phyloP scores from a whole-genome alignment of 2,888 invertebrate genomes.

The Brenthis ino region DNA sequence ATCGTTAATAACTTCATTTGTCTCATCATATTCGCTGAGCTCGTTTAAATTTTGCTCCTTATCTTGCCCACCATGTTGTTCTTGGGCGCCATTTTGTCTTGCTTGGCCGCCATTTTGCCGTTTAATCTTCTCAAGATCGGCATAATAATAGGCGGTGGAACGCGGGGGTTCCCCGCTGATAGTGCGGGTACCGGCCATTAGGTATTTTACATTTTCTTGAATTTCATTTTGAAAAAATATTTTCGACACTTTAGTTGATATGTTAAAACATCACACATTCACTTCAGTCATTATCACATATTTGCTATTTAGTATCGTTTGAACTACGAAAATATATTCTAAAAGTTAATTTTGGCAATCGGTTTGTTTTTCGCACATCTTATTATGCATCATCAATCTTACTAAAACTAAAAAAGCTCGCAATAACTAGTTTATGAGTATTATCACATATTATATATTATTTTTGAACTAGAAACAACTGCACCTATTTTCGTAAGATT shows the following conservation, averaged over 20 bases:
- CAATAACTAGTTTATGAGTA: too few species aligned
- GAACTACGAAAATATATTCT: not conserved
- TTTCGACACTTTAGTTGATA: conserved; percentile 4
- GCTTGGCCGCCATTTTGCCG: conserved; percentile 51
- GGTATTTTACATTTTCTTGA: conserved; percentile 41
- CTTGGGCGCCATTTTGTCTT: conserved; percentile 43
- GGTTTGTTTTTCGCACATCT: not conserved
- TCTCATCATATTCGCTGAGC: conserved; percentile 70
- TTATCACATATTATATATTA: too few species aligned
- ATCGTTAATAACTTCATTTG: conserved; percentile 66
- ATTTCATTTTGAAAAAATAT: not conserved
- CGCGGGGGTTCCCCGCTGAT: conserved; percentile 81
- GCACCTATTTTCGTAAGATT: too few species aligned
- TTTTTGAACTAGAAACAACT: too few species aligned
- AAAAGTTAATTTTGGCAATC: conserved; percentile 8
- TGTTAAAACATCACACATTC: not conserved
- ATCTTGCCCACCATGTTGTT: conserved; percentile 22
- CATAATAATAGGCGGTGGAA: conserved; percentile 83
- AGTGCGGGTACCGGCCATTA: conserved; percentile 62
- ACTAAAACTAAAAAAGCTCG: too few species aligned
- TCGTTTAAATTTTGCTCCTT: conserved; percentile 69
- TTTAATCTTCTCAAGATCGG: conserved; percentile 81
- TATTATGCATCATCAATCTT: too few species aligned
- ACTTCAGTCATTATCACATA: conserved; percentile 8
- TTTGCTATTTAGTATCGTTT: conserved; percentile 8